Conservation (phyloP, 2,888 invertebrate genomes). For the Minunthozetes semirufus region DNA sequence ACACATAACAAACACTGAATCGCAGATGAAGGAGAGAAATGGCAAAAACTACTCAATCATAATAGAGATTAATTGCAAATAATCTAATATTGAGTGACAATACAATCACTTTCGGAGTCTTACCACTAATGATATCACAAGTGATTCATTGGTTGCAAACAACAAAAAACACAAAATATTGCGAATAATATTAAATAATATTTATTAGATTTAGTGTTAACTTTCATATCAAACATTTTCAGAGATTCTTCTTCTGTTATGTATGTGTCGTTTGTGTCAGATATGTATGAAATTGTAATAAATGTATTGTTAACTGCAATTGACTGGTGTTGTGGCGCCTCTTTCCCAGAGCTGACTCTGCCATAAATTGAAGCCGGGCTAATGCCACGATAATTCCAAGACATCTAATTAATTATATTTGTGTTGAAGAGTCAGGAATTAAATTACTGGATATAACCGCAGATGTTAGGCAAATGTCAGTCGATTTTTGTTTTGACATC, state of each 20-base stretch:
- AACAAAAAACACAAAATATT: neutral
- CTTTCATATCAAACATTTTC: neutral
- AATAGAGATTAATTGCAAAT: slow-evolving; percentile 5
- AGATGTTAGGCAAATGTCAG: too few species aligned
- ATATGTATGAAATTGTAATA: neutral
- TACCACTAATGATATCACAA: neutral
- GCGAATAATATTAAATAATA: slow-evolving; percentile 2
- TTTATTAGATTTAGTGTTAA: slow-evolving; percentile 5
- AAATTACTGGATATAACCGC: too few species aligned
- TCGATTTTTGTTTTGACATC: too few species aligned
- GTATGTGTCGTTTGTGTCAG: neutral
- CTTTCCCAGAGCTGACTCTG: neutral
- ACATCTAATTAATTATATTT: too few species aligned
- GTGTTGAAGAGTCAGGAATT: too few species aligned
- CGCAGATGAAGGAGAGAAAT: neutral
- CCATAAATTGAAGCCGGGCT: neutral
- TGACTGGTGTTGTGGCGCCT: neutral
- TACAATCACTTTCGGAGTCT: neutral
- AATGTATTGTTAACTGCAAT: neutral
- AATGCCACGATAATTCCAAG: too few species aligned
- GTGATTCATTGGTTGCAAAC: neutral
- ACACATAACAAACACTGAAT: neutral
- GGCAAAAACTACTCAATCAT: neutral
- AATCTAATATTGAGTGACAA: slow-evolving; percentile 3
- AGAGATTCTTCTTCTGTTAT: too few species aligned